These are phyloP conservation scores for Lobophora halterata DNA, from an alignment of 2,888 invertebrate species.

Conservation along the genomic window DNA sequence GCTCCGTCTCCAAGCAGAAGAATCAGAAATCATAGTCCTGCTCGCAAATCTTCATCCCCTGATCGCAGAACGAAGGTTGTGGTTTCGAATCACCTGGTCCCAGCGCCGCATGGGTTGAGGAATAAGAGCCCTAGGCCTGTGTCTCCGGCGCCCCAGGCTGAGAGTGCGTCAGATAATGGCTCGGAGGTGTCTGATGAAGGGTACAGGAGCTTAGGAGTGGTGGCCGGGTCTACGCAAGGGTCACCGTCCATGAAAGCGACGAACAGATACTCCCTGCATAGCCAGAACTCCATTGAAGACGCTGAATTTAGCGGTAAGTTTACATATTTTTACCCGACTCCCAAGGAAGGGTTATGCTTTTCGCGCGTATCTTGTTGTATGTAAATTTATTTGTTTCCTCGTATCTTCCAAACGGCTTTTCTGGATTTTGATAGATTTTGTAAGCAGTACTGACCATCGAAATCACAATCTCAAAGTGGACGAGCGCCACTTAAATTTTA, in stretches of 20 bases:
- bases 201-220: slow-evolving; percentile 89
- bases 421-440: no score
- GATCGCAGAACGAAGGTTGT: slow-evolving; percentile 66
- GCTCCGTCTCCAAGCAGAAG: slow-evolving; percentile 62
- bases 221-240: slow-evolving; percentile 73
- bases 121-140: slow-evolving; percentile 70
- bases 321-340: no score
- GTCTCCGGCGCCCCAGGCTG: slow-evolving; percentile 79
- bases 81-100: slow-evolving; percentile 69
- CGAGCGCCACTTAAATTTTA: no score
- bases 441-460: no score
- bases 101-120: slow-evolving; percentile 67
- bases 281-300: slow-evolving; percentile 87
- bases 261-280: slow-evolving; percentile 84
- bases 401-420: no score
- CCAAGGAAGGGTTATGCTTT: no score
- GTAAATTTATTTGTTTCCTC: no score
- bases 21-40: slow-evolving; percentile 58
- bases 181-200: slow-evolving; percentile 93
- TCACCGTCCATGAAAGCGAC: slow-evolving; percentile 76
- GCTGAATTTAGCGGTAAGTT: slow-evolving; percentile 85
- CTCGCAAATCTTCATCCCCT: slow-evolving; percentile 67
- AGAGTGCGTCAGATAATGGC: slow-evolving; percentile 88
- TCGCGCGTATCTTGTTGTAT: no score
- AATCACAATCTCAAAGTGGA: no score